Evolutionary conservation across 2,888 invertebrate species (phyloP).

Genomic region (Leptinotarsa tumamoca): DNA sequence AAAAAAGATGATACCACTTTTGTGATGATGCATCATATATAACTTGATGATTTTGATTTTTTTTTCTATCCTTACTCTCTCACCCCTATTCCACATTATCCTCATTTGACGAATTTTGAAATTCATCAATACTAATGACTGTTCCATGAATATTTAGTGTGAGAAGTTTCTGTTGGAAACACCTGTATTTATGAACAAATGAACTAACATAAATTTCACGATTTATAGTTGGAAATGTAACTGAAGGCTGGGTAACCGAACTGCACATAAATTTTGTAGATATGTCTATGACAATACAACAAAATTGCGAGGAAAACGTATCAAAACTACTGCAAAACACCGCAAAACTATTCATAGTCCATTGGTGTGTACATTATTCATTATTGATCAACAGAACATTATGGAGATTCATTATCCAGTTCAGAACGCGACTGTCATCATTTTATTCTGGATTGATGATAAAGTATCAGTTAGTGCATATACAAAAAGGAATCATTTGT

Average conservation of each 20-base stretch:
- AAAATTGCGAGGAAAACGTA: not conserved
- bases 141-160: too few relatives aligned
- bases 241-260: not conserved
- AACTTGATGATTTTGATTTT: too few relatives aligned
- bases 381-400: not conserved
- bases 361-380: not conserved
- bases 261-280: not conserved
- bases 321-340: not conserved
- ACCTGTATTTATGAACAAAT: too few relatives aligned
- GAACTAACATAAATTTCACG: too few relatives aligned
- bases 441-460: not conserved
- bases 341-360: not conserved
- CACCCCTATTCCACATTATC: too few relatives aligned
- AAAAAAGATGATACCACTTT: too few relatives aligned
- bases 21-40: too few relatives aligned
- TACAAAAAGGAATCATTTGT: not conserved
- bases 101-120: too few relatives aligned
- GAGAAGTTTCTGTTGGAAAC: too few relatives aligned
- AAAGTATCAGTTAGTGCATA: not conserved
- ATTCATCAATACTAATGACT: too few relatives aligned
- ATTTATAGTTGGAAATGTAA: too few relatives aligned
- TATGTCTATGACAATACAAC: not conserved
- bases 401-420: not conserved
- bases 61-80: too few relatives aligned
- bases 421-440: not conserved